Evolutionary conservation across 2,888 invertebrate genomes (phyloP), one percentile per base, ranked within the genome.

Genomic region (Physocephala rufipes): DNA sequence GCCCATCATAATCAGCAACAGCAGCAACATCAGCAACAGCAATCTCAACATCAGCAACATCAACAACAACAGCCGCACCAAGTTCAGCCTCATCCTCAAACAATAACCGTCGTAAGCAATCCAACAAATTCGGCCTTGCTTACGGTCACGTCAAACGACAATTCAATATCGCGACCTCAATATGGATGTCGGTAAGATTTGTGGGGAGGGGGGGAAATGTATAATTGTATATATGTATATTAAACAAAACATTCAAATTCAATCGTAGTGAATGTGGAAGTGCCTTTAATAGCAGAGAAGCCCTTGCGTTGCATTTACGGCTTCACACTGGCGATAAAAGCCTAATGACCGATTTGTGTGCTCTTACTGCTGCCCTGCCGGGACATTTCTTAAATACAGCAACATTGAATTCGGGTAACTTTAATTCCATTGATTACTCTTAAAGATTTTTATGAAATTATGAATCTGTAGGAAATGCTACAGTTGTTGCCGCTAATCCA

Each of bases 261-360:
- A 0, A 12, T 75, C 75, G 0, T 67, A 86, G 89, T 78, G 90
- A 91, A 83, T 91, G 91, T 79, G 90, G 90, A 75, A 88, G 90
- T 83, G 89, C 89, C 78, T 91, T 91, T 79, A 88, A 89, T 74
- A 90, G 90, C 75, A 89, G 92, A 84, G 93, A 94, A 88, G 93
- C 93, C 77, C 86, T 93, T 72, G 92, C 93, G 61, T 87, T 93
- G 76, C 93, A 93, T 88, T 90, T 93, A 84, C 90, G 93, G 75
- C 88, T 93, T 81, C 94, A 94, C 85, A 91, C 93, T 71, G 93
- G 93, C 74, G 93, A 93, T 85, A 90, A 93, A 82, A 92, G 92
- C 76, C 90, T 93, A 79, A 92, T 93, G 78, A 93, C 92, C 72
- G 93, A 93, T 86, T 88, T 93, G 82, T 93, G 93, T 86, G 92